These are phyloP conservation scores for Cylindroiulus punctatus DNA, from an alignment of 2,888 invertebrate genomes.

Conservation along the genomic window DNA sequence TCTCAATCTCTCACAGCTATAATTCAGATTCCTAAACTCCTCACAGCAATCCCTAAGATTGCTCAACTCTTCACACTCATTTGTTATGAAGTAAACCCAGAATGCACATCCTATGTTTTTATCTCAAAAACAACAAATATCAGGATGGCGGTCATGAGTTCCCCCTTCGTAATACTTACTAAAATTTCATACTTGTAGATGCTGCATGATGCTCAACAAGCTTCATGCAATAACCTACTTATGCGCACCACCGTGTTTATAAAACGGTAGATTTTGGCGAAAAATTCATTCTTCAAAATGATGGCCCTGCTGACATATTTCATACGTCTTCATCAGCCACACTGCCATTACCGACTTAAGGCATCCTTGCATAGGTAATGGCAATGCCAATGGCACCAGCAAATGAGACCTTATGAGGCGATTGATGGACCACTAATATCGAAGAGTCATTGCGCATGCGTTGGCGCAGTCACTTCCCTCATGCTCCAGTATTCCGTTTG, in stretches of 20 bases:
- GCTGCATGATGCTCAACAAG: background rate
- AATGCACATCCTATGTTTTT: too few relatives aligned
- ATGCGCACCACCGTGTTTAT: background rate
- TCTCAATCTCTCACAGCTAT: too few relatives aligned
- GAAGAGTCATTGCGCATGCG: background rate
- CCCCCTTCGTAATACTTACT: background rate
- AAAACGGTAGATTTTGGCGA: background rate
- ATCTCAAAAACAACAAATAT: too few relatives aligned
- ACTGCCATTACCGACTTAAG: background rate
- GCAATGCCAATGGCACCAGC: background rate
- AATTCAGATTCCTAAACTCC: too few relatives aligned
- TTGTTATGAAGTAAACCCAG: too few relatives aligned
- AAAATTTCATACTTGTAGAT: background rate
- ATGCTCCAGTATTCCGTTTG: too few relatives aligned
- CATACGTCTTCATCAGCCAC: conserved; percentile 1
- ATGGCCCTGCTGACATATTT: conserved; percentile 7
- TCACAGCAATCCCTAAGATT: too few relatives aligned
- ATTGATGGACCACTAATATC: conserved; percentile 8
- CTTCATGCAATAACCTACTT: background rate
- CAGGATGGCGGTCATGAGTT: too few relatives aligned
- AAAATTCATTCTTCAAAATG: conserved; percentile 25
- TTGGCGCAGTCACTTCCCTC: too few relatives aligned
- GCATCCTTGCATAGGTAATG: conserved; percentile 17
- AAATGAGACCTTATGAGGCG: background rate
- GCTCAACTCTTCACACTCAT: too few relatives aligned